Evolutionary conservation across 2,888 invertebrate genomes (phyloP), one percentile per base, ranked within the genome.

Genomic region (Fragum fragum): DNA sequence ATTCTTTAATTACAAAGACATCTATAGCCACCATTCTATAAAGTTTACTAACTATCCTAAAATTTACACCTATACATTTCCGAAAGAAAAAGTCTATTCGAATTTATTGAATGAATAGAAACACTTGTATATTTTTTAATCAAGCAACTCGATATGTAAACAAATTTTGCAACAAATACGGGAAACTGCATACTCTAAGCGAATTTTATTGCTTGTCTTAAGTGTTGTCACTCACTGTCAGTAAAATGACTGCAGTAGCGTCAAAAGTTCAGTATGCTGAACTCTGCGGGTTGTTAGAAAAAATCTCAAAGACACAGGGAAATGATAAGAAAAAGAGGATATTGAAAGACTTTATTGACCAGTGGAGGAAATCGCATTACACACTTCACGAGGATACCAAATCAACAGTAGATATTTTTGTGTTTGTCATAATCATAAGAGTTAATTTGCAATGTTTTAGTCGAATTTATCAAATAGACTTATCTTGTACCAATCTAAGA

Each of bases 241-340:
- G 26, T 5, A 36, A 55, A 2, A 57, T 72, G n/a, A 81, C 76
- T n/a, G 86, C 87, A 5, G 93, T 94, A 11, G 93, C 94, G 11
- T 88, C 90, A 0, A 91, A 93, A 83, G 93, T 94, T 7, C 90
- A 93, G 16, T 95, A 95, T 89, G 86, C 90, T 21, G 93, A 94
- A 73, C 86, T 95, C 16, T 94, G 93, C 87, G 93, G 92, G 32
- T 90, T 96, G 26, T 95, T 97, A 81, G 97, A 97, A 88, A 95
- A 95, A 89, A 94, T 97, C 59, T 94, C 94, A 61, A 95, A 95
- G 90, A 92, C 91, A 3, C 91, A 91, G 69, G 94, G 94, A 42
- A 93, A 91, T 85, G 94, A 94, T 21, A 93, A 94, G 55, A 95
- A 95, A 89, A 93, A 92, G 78, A 89, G 89, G 69, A 88, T 94